Conservation (phyloP, 2,113 vertebrate species). For the Proterorhinus semilunaris region DNA sequence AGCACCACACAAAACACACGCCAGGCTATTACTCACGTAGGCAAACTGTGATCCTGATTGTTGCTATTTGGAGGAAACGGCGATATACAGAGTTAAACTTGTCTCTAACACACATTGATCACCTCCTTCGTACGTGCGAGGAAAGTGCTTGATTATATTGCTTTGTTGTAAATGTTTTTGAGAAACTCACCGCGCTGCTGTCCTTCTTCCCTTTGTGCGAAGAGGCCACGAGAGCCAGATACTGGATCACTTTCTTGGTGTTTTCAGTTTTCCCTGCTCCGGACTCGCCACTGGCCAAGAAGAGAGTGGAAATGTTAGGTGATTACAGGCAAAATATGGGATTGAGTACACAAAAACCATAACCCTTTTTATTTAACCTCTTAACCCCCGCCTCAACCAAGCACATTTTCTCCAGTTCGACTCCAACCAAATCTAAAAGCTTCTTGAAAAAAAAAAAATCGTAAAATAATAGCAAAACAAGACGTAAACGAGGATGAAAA, state of each 20-base stretch:
- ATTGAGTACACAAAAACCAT: no score
- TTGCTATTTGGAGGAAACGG: conserved; percentile 77
- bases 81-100: conserved; percentile 63
- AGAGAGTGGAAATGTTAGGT: neutral
- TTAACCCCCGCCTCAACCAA: no score
- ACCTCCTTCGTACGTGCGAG: conserved; percentile 73
- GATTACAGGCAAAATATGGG: no score
- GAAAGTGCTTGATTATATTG: conserved; percentile 69
- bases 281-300: conserved; percentile 87
- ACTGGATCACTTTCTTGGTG: conserved; percentile 98
- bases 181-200: conserved; percentile 71
- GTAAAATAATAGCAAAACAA: no score
- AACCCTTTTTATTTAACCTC: no score
- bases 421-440: no score
- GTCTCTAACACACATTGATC: conserved; percentile 22
- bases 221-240: conserved; percentile 92
- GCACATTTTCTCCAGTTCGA: no score
- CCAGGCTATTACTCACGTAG: conserved; percentile 83
- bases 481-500: no score
- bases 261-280: conserved; percentile 98
- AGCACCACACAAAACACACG: conserved; percentile 81
- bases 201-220: conserved; percentile 92
- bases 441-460: no score
- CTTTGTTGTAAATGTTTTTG: conserved; percentile 5
- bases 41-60: conserved; percentile 83